Base-by-base conservation (phyloP, 2,888 invertebrate species). In the Acrocera orbiculus region DNA sequence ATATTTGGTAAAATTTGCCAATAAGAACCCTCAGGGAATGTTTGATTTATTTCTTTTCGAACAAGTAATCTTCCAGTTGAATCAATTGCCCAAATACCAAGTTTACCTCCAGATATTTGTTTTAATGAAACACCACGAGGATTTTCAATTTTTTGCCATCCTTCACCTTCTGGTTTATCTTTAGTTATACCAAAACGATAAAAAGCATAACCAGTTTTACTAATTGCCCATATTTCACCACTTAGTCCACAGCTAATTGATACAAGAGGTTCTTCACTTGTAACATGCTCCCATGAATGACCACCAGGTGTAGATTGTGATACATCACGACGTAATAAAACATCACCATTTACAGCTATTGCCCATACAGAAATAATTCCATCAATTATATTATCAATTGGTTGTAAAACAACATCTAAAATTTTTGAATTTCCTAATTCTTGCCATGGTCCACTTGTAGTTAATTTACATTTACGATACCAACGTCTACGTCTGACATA, bases 371-470 rank as follows among this genome's bases (percentile, higher is more conserved):
- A 64, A 13, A 77, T 64, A 35, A 50, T 47, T 27, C 53, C 54
- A 47, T 67, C 65, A 4, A 47, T 46, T 10, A 56, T 46, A 16
- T 47, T 43, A 6, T 33, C 17, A 15, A 47, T 47, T 49, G 76
- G 73, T 61, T 77, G 75, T 50, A 85, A 52, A 9, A 85, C 77
- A 22, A 89, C 69, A 54, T 87, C 85, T 8, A 81, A 53, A 39
- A 90, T 64, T 53, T 81, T 81, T 2, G 87, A 81, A 46, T 80
- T 82, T n/a, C 85, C 86, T 23, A 85, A 65, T 46, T 83, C 76
- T 45, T 75, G 66, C 90, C 90, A 92, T 0, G 92, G 90, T 0
- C 90, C 90, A 43, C 74, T 76, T 5, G 81, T 82, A 13, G 73
- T 70, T 23, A 89, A 65, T 40, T 80, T 76, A 48, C 87, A 86